Conservation (phyloP, 1,140 invertebrate genomes). For the Latrodectus geometricus region DNA sequence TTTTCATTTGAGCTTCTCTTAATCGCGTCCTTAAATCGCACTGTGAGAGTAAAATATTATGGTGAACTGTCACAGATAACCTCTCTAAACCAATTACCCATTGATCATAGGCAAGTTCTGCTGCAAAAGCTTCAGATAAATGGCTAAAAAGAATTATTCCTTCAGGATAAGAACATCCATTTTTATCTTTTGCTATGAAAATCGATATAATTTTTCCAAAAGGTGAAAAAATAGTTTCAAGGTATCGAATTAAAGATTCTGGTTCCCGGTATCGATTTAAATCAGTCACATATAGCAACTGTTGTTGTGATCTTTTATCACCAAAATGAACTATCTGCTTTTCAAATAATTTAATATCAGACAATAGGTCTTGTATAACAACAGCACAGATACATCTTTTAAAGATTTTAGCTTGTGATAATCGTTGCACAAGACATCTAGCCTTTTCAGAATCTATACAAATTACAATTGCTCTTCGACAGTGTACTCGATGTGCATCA, state of each 20-base stretch:
- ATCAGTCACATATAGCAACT: constrained; percentile 44
- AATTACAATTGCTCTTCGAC: constrained; percentile 43
- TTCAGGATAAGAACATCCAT: constrained; percentile 52
- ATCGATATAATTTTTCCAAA: constrained; percentile 54
- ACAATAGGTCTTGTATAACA: constrained; percentile 33
- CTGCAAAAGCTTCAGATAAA: constrained; percentile 55
- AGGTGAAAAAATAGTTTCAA: constrained; percentile 40
- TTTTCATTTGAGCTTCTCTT: constrained; percentile 7
- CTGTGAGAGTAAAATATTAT: constrained; percentile 50
- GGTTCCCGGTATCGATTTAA: constrained; percentile 19
- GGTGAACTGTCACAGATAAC: constrained; percentile 37
- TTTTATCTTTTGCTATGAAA: constrained; percentile 26
- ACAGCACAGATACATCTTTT: constrained; percentile 40
- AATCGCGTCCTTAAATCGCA: constrained; percentile 45
- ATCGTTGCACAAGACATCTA: background rate
- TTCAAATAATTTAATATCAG: constrained; percentile 52
- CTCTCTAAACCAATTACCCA: constrained; percentile 38
- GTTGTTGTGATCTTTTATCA: constrained; percentile 31
- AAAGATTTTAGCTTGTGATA: constrained; percentile 26
- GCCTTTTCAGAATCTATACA: constrained; percentile 22
- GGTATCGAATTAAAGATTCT: background rate
- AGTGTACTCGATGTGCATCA: constrained; percentile 47
- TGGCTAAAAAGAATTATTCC: constrained; percentile 40
- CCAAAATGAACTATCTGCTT: constrained; percentile 45
- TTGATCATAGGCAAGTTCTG: constrained; percentile 52